These are phyloP conservation scores for Opisthograptis luteolata DNA, from an alignment of 2,888 invertebrate genomes.

Conservation along the genomic window DNA sequence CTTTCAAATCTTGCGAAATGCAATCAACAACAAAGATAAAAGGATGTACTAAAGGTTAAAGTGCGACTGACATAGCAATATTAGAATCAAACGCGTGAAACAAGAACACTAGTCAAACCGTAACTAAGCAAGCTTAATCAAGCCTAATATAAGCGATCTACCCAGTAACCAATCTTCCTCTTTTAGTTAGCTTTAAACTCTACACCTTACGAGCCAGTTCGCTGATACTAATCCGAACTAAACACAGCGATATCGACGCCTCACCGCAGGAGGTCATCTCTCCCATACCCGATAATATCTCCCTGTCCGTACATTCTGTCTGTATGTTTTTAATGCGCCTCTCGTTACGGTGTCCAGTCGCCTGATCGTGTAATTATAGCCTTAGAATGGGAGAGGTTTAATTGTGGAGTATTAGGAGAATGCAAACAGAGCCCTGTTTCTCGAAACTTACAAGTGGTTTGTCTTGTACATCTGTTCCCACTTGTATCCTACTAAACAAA, in stretches of 20 bases:
- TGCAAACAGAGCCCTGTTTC: slow-evolving; percentile 1
- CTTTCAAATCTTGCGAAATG: too few species aligned
- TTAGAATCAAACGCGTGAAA: too few species aligned
- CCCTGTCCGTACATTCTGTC: slow-evolving; percentile 11
- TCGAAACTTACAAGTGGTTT: neutral
- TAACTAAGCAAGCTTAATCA: too few species aligned
- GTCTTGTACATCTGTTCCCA: neutral
- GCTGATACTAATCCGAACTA: slow-evolving; percentile 6
- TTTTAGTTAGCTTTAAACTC: too few species aligned
- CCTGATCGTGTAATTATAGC: slow-evolving; percentile 32
- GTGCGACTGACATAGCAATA: too few species aligned
- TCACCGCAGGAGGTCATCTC: slow-evolving; percentile 20
- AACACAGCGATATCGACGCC: neutral
- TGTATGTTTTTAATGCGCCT: slow-evolving; percentile 30
- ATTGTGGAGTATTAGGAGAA: slow-evolving; percentile 14
- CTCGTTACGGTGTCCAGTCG: slow-evolving; percentile 25
- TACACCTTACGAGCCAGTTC: slow-evolving; percentile 14
- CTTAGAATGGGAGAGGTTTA: slow-evolving; percentile 14
- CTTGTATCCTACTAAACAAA: neutral
- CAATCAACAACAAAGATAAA: too few species aligned
- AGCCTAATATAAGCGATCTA: too few species aligned
- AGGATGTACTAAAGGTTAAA: too few species aligned
- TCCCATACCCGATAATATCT: slow-evolving; percentile 17
- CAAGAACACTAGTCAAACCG: too few species aligned
- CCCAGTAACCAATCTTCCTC: too few species aligned